phyloP scores from a whole-genome alignment of 2,113 vertebrate species.

The Oreotrochilus melanogaster region DNA sequence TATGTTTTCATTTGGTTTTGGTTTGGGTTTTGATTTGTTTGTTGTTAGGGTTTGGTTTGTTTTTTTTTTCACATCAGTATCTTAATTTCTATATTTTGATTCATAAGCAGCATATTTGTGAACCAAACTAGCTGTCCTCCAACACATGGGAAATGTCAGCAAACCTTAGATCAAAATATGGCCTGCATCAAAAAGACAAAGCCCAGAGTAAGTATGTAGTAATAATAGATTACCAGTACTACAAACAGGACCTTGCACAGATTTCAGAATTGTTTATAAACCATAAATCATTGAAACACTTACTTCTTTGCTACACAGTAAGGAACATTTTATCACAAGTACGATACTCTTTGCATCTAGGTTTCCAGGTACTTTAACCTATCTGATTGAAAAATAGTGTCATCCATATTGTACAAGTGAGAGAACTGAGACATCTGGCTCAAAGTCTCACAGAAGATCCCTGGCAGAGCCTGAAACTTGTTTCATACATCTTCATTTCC shows the following conservation, averaged over 20 bases:
- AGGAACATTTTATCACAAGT: neutral
- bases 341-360: neutral
- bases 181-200: neutral
- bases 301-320: neutral
- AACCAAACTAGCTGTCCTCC: neutral
- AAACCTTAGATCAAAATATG: neutral
- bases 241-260: neutral
- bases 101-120: neutral
- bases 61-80: neutral
- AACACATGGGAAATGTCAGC: neutral
- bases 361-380: neutral
- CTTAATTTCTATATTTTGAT: neutral
- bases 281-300: neutral
- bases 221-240: neutral
- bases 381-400: neutral
- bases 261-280: slow-evolving; percentile 3
- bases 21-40: neutral
- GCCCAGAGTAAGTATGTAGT: neutral
- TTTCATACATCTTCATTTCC: neutral
- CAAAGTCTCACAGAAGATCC: neutral
- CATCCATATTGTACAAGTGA: neutral
- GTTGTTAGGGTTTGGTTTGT: neutral
- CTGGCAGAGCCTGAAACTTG: neutral
- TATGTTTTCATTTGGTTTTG: neutral
- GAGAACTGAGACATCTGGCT: neutral